phyloP scores from a whole-genome alignment of 2,888 invertebrate species.

The Diogma glabrata region DNA sequence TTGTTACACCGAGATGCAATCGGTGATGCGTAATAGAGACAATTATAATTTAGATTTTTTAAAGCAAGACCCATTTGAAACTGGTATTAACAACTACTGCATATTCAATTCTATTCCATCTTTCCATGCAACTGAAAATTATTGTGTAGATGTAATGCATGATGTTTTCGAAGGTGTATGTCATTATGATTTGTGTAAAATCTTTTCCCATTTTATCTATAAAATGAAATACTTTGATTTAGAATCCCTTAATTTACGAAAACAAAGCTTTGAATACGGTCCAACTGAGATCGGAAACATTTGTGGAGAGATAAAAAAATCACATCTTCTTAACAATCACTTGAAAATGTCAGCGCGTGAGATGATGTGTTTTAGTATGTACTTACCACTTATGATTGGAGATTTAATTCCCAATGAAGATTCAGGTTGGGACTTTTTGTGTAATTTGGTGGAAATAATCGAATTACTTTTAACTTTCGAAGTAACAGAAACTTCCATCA shows the following conservation, averaged over 20 bases:
- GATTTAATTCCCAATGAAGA: constrained; percentile 22
- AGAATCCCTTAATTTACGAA: constrained; percentile 20
- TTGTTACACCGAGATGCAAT: constrained; percentile 16
- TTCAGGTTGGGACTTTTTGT: constrained; percentile 20
- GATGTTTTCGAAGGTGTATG: constrained; percentile 22
- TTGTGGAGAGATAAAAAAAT: constrained; percentile 16
- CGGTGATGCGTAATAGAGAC: constrained; percentile 16
- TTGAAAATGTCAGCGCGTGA: constrained; percentile 21
- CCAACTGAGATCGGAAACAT: constrained; percentile 20
- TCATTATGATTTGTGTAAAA: constrained; percentile 19
- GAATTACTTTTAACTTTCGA: constrained; percentile 18
- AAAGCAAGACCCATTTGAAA: constrained; percentile 11
- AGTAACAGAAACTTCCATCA: constrained; percentile 12
- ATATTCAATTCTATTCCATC: constrained; percentile 19
- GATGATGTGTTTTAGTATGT: constrained; percentile 21
- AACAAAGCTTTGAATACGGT: constrained; percentile 22
- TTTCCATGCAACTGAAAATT: constrained; percentile 22
- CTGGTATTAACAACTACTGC: constrained; percentile 21
- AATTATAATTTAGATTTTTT: constrained; percentile 19
- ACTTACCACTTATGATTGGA: constrained; percentile 22
- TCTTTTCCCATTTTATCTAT: constrained; percentile 17
- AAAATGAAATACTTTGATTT: constrained; percentile 19
- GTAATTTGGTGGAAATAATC: constrained; percentile 21
- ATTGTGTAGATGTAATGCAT: constrained; percentile 22
- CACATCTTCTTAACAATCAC: constrained; percentile 13